Percentiles rank a stretch among this genome's conserved stretches.
Conservation (phyloP, 2,113 vertebrate species). For the Engystomops pustulosus region DNA sequence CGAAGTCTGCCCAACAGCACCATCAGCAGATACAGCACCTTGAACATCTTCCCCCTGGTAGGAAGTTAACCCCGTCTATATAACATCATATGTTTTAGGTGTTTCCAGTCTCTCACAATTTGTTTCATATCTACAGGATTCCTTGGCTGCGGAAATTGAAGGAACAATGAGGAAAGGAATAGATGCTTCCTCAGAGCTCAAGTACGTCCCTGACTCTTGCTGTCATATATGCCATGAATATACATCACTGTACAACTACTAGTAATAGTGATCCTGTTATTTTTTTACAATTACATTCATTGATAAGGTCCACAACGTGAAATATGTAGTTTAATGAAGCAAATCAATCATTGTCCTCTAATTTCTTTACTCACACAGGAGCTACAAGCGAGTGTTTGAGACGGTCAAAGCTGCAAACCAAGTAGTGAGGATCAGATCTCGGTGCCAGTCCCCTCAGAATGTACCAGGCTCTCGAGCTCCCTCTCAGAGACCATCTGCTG, state of each 20-base stretch:
- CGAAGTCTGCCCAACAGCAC: constrained; percentile 80
- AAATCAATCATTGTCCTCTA: neutral
- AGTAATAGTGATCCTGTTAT: neutral
- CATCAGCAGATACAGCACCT: constrained; percentile 76
- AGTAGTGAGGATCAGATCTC: constrained; percentile 70
- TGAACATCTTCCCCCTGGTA: constrained; percentile 83
- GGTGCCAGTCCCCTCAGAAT: constrained; percentile 70
- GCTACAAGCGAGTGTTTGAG: constrained; percentile 81
- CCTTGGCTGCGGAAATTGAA: constrained; percentile 88
- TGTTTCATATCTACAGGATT: constrained; percentile 63
- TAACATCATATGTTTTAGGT: neutral
- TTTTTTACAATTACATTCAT: neutral
- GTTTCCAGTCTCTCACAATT: neutral
- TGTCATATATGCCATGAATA: neutral
- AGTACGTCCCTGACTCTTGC: constrained; percentile 66
- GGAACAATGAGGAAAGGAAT: constrained; percentile 82
- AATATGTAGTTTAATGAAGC: neutral
- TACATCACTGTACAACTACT: neutral
- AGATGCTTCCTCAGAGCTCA: constrained; percentile 80
- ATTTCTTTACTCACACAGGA: constrained; percentile 64
- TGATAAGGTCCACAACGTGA: neutral
- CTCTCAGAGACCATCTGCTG: constrained; percentile 62
- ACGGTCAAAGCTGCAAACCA: constrained; percentile 80
- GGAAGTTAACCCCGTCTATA: constrained; percentile 26
- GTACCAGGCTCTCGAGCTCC: constrained; percentile 70